Conservation (phyloP, 2,113 vertebrate species). For the Stictonetta naevosa region DNA sequence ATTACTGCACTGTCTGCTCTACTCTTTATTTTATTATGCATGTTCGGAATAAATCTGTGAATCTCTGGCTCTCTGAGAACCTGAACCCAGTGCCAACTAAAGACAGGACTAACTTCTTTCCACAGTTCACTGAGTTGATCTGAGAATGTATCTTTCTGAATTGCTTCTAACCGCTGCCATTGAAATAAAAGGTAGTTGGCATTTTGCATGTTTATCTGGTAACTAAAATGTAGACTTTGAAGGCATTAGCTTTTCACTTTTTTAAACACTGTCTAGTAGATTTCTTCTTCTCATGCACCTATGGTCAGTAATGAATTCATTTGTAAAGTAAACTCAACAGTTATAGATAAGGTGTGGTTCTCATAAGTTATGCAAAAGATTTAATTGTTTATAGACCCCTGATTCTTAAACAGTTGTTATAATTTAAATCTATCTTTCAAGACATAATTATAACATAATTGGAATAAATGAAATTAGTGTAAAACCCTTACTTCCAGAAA, state of each 20-base stretch:
- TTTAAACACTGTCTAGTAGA: not conserved
- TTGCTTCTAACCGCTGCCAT: not conserved
- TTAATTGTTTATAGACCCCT: not conserved
- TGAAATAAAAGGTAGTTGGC: not conserved
- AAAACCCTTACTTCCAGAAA: not conserved
- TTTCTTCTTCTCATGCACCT: not conserved
- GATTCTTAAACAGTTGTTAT: not conserved
- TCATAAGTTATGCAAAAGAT: not conserved
- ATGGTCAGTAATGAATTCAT: not conserved
- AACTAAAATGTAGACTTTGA: not conserved
- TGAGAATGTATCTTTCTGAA: not conserved
- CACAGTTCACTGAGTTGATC: not conserved
- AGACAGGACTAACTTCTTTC: not conserved
- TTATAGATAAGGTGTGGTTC: not conserved
- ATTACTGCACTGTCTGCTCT: not conserved
- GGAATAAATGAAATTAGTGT: not conserved
- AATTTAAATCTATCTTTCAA: not conserved
- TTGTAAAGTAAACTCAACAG: not conserved
- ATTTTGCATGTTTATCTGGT: not conserved
- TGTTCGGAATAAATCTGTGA: not conserved
- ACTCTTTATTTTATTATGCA: not conserved
- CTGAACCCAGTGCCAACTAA: not conserved
- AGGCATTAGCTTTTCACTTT: not conserved
- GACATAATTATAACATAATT: not conserved
- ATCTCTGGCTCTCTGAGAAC: not conserved